phyloP scores from a whole-genome alignment of 2,888 invertebrate genomes.

The Stenodera caucasica region DNA sequence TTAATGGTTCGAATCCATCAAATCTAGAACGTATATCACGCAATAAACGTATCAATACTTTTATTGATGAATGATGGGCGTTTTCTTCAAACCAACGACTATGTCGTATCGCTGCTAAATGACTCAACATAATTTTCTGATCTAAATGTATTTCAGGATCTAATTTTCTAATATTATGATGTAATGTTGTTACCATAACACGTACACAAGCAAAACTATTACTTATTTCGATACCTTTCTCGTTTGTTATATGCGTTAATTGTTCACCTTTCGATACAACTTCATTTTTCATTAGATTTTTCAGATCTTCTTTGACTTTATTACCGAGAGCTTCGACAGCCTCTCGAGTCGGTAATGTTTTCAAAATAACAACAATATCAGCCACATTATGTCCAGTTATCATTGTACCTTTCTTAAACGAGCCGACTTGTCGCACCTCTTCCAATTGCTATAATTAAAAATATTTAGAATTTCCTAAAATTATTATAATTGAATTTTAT shows the following conservation, averaged over 20 bases:
- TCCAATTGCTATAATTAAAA: conserved; percentile 72
- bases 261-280: conserved; percentile 65
- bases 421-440: conserved; percentile 95
- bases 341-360: conserved; percentile 94
- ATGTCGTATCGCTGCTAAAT: conserved; percentile 92
- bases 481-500: conserved; percentile 53
- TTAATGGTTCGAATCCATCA: conserved; percentile 85
- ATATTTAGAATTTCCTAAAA: conserved; percentile 1
- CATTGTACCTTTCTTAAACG: conserved; percentile 98
- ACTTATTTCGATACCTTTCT: conserved; percentile 86
- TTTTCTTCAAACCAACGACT: conserved; percentile 99
- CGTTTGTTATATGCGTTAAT: conserved; percentile 62
- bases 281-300: conserved; percentile 67
- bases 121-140: conserved; percentile 79
- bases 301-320: conserved; percentile 85
- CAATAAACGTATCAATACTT: conserved; percentile 87
- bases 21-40: conserved; percentile 89
- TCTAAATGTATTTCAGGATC: conserved; percentile 84
- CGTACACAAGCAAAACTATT: conserved; percentile 84
- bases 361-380: conserved; percentile 94
- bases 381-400: conserved; percentile 93
- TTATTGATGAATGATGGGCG: conserved; percentile 94
- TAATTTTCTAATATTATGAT: conserved; percentile 89
- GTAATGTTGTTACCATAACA: conserved; percentile 90
- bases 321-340: conserved; percentile 90